Base-by-base conservation (phyloP, 2,888 invertebrate genomes). In the Drosophila siamana region DNA sequence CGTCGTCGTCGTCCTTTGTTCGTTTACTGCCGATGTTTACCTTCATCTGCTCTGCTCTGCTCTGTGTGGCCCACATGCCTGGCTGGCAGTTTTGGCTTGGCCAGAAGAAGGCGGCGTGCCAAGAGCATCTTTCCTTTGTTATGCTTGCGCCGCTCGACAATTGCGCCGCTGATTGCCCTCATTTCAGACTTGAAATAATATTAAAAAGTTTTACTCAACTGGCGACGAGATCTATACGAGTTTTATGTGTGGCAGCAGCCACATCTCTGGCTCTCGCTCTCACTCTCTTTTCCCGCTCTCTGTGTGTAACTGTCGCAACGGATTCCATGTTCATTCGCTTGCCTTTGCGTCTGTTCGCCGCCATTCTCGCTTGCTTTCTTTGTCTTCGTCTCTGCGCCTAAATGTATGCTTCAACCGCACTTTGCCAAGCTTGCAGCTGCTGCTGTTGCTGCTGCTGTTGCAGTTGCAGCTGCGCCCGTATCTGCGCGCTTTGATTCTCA, bases 141-240 rank as follows among this genome's bases (percentile, higher is more conserved):
- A 86, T 84, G 83, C 79, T 85, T 78, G 33, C 77, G 85, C 76
- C 70, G 82, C 76, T 86, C 80, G 86, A 87, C 89, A 88, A 89
- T 89, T 85, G 81, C 81, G 75, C 88, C 85, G 86, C 80, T 89
- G 89, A 89, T 89, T 89, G 89, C 88, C 89, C 89, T 89, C 89
- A 89, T 89, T 89, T 87, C 79, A 85, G 86, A 79, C 86, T 88
- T 85, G 83, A 85, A 89, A 89, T 88, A 89, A 88, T 89, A 89
- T 88, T 87, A 88, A 88, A 89, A 89, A 88, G 71, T 89, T 89
- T 87, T 87, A 78, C 86, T 86, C 72, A 66, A 69, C 65, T 70
- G 59, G 47, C 47, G 73, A 66, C 24, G 59, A 55, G 62, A 51
- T 50, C 69, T 55, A 60, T 67, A 66, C 33, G 33, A 33, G 33